phyloP scores from a whole-genome alignment of 2,113 vertebrate genomes.

The Hepsetus odoe region DNA sequence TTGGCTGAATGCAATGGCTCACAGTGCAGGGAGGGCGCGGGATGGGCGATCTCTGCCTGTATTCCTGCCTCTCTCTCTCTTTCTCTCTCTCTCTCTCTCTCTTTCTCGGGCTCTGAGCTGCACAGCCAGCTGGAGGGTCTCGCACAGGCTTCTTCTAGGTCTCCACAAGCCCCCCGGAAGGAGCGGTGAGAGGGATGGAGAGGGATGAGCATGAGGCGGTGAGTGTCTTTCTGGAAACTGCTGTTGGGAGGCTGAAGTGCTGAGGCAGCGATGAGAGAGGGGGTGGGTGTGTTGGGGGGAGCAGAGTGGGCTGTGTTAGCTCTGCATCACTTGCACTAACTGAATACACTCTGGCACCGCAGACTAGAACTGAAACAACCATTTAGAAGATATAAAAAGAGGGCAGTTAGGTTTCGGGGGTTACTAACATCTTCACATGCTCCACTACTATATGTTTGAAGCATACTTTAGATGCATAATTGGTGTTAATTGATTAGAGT shows the following conservation, averaged over 20 bases:
- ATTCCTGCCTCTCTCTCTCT: slow-evolving; percentile 57
- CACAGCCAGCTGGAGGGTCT: slow-evolving; percentile 21
- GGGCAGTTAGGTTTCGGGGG: background rate
- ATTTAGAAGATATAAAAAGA: background rate
- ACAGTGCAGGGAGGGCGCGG: slow-evolving; percentile 76
- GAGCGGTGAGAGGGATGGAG: slow-evolving; percentile 25
- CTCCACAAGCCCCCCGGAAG: slow-evolving; percentile 39
- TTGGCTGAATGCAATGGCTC: slow-evolving; percentile 95
- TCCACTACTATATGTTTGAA: background rate
- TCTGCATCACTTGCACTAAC: slow-evolving; percentile 6
- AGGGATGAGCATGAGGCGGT: slow-evolving; percentile 57
- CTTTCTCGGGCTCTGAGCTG: slow-evolving; percentile 30
- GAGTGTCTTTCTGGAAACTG: slow-evolving; percentile 61
- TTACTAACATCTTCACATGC: background rate
- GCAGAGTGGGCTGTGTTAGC: slow-evolving; percentile 49
- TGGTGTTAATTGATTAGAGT: slow-evolving; percentile 15
- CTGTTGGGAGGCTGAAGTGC: slow-evolving; percentile 38
- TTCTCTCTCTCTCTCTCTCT: slow-evolving; percentile 30
- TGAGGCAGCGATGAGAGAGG: slow-evolving; percentile 21
- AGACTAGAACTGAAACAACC: background rate
- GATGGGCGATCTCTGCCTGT: slow-evolving; percentile 55
- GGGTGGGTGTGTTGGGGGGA: slow-evolving; percentile 48
- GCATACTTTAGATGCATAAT: background rate
- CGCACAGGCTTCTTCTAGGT: slow-evolving; percentile 9
- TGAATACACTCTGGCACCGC: background rate